Evolutionary conservation across 2,113 vertebrate genomes (phyloP).

Genomic region (Oncorhynchus masou): DNA sequence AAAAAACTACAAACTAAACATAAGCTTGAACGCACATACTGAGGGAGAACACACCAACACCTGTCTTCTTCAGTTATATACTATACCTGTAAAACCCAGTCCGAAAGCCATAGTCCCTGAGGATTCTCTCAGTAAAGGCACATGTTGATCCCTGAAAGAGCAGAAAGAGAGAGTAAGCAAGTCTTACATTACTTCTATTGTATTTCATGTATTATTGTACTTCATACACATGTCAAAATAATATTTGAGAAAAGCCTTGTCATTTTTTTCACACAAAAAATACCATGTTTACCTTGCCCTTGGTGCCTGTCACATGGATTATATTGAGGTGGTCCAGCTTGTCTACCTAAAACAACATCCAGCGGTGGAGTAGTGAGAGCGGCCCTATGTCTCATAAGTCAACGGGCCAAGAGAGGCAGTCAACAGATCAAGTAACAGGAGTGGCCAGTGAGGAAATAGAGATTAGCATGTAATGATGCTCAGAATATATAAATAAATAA

Average conservation of each 20-base stretch:
- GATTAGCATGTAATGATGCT: background rate
- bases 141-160: slow-evolving; percentile 84
- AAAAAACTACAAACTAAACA: background rate
- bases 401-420: background rate
- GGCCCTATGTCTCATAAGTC: background rate
- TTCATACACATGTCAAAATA: too few relatives aligned
- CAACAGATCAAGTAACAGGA: background rate
- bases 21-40: background rate
- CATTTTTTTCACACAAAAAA: background rate
- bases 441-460: background rate
- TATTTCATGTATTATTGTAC: background rate
- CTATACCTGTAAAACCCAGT: slow-evolving; percentile 93
- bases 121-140: slow-evolving; percentile 88
- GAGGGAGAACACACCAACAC: background rate
- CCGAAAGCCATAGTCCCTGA: slow-evolving; percentile 85
- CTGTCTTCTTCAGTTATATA: background rate
- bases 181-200: background rate
- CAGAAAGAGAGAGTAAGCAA: background rate
- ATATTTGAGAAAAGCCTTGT: background rate
- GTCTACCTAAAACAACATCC: slow-evolving; percentile 76
- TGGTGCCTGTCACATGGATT: slow-evolving; percentile 94
- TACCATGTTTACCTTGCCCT: slow-evolving; percentile 87
- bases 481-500: background rate
- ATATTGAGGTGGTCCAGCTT: slow-evolving; percentile 89
- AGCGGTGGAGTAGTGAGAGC: background rate